Evolutionary conservation across 2,797 vertebrate species (phyloP).

Genomic region (Acomys russatus): DNA sequence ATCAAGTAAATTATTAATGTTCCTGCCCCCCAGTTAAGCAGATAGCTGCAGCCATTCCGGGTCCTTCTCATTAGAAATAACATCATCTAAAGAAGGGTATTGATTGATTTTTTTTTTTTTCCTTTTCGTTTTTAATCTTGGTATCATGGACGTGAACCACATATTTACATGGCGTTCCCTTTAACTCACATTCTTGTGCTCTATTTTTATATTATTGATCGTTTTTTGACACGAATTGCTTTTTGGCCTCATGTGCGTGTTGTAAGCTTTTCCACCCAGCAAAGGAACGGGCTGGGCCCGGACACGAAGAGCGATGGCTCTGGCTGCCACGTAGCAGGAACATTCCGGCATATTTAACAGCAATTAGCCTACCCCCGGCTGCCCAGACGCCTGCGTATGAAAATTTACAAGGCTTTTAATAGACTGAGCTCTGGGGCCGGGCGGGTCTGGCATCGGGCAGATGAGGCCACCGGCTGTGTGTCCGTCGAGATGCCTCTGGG

Average conservation of each 20-base stretch:
- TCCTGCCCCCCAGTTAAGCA: conserved; percentile 86
- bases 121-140: conserved; percentile 76
- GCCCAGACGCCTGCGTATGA: conserved; percentile 64
- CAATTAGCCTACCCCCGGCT: conserved; percentile 81
- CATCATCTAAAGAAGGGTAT: conserved; percentile 90
- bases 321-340: conserved; percentile 27
- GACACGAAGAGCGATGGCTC: conserved; percentile 71
- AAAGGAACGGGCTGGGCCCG: conserved; percentile 69
- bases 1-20: conserved; percentile 91
- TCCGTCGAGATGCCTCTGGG: conserved; percentile 49
- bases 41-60: conserved; percentile 87
- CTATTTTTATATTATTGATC: conserved; percentile 90
- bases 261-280: conserved; percentile 81
- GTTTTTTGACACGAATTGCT: conserved; percentile 87
- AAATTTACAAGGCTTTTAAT: conserved; percentile 83
- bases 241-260: conserved; percentile 85
- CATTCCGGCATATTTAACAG: conserved; percentile 81
- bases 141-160: conserved; percentile 88
- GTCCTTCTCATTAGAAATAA: conserved; percentile 91
- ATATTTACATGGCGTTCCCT: conserved; percentile 89
- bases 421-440: conserved; percentile 76
- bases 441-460: conserved; percentile 42
- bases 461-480: neutral
- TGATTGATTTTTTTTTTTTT: conserved; percentile 87
- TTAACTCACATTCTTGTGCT: conserved; percentile 88